Conservation (phyloP, 2,888 invertebrate genomes). For the Oegoconia quadripuncta region DNA sequence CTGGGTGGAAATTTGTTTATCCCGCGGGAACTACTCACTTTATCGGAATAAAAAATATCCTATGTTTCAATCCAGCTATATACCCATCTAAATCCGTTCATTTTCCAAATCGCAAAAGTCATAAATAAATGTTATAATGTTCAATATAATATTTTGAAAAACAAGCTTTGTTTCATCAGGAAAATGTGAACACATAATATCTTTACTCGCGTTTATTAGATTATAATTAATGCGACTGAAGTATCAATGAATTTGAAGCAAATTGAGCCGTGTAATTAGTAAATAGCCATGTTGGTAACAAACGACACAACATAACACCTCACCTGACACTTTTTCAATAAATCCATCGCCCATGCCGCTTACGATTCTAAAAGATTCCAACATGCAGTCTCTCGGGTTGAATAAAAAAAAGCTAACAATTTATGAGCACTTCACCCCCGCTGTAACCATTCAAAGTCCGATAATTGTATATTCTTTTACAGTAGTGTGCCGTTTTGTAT, state of each 20-base stretch:
- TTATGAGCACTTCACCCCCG: conserved; percentile 78
- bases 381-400: conserved; percentile 41
- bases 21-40: too few species aligned
- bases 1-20: too few species aligned
- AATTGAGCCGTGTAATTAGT: conserved; percentile 61
- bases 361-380: conserved; percentile 71
- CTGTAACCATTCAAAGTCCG: conserved; percentile 76
- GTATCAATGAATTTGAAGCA: conserved; percentile 16
- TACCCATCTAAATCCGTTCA: too few species aligned
- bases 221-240: conserved; percentile 7
- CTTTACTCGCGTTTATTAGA: too few species aligned
- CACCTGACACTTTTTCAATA: conserved; percentile 57
- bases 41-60: too few species aligned
- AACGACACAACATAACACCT: conserved; percentile 46
- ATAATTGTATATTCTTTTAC: conserved; percentile 80
- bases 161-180: too few species aligned
- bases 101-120: too few species aligned
- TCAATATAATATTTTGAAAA: too few species aligned
- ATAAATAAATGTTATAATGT: too few species aligned
- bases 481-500: conserved; percentile 76
- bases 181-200: too few species aligned
- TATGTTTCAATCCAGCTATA: too few species aligned
- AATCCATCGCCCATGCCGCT: conserved; percentile 53
- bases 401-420: conserved; percentile 72
- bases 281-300: conserved; percentile 48